Percentiles rank a stretch among this genome's conserved stretches.
These are phyloP conservation scores for Gymnocephalus cernua DNA, from an alignment of 2,113 vertebrate species.

Conservation along the genomic window DNA sequence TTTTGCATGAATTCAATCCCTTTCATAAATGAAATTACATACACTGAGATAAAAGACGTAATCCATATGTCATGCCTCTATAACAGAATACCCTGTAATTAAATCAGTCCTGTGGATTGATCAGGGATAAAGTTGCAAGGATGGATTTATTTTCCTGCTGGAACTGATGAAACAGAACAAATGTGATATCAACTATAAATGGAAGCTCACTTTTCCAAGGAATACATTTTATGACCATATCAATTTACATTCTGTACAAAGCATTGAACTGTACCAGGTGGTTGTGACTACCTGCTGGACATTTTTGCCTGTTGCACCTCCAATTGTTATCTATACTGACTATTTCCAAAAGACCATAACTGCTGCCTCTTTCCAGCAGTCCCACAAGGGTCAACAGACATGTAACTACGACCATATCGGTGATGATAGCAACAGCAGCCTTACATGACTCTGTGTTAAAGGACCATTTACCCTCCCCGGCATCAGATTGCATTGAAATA, in stretches of 20 bases:
- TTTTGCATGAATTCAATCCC: background rate
- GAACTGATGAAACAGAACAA: background rate
- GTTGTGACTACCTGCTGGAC: background rate
- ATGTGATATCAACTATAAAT: background rate
- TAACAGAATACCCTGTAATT: background rate
- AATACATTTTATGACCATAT: background rate
- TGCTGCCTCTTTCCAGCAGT: background rate
- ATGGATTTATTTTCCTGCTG: background rate
- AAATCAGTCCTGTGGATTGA: background rate
- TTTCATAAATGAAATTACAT: background rate
- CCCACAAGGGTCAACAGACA: background rate
- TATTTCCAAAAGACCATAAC: background rate
- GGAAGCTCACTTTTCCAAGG: background rate
- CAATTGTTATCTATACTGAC: background rate
- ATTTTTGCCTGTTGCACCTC: background rate
- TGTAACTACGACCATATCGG: background rate
- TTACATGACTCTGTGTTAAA: constrained; percentile 35
- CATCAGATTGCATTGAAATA: constrained; percentile 62
- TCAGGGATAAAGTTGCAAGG: too few relatives aligned
- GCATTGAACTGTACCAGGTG: background rate
- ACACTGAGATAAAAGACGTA: background rate
- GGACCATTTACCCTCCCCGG: constrained; percentile 33
- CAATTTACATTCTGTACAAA: background rate
- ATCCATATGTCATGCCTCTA: background rate
- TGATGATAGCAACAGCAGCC: constrained; percentile 18